A percentile compares a stretch with the other conserved stretches of the same genome.
Conservation (phyloP, 92 coral and sea anemone genomes). For the Ricordea florida region DNA sequence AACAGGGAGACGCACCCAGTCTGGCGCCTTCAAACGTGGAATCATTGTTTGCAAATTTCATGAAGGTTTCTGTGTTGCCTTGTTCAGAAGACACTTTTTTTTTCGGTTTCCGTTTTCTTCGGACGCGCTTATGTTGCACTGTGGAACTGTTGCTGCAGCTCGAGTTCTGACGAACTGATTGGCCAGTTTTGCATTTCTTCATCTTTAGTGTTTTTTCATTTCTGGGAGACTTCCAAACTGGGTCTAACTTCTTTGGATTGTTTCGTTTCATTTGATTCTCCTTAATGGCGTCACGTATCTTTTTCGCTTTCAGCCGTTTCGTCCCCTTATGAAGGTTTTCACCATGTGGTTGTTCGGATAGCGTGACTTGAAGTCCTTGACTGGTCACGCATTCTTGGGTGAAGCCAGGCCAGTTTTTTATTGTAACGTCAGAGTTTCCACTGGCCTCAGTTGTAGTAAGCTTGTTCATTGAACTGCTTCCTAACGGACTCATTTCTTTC, state of each 20-base stretch:
- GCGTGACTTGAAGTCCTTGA: no score
- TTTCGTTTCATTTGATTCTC: background rate
- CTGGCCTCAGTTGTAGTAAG: conserved; percentile 15
- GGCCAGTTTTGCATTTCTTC: background rate
- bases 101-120: conserved; percentile 3
- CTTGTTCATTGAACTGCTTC: conserved; percentile 3
- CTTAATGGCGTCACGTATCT: conserved; percentile 16
- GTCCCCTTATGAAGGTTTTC: background rate
- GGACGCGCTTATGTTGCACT: background rate
- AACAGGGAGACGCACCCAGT: conserved; percentile 14
- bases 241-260: background rate
- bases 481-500: conserved; percentile 17
- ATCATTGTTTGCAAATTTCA: conserved; percentile 8
- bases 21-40: conserved; percentile 45
- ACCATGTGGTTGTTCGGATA: background rate
- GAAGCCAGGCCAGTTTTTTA: conserved; percentile 46
- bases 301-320: conserved; percentile 26
- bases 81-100: conserved; percentile 34
- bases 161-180: background rate
- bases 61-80: background rate
- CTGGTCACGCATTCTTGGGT: conserved; percentile 6
- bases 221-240: background rate
- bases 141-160: conserved; percentile 2
- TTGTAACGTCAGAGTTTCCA: conserved; percentile 42
- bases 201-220: background rate